These are phyloP conservation scores for Bambusicola thoracicus DNA, from an alignment of 2,113 vertebrate genomes.

Conservation along the genomic window DNA sequence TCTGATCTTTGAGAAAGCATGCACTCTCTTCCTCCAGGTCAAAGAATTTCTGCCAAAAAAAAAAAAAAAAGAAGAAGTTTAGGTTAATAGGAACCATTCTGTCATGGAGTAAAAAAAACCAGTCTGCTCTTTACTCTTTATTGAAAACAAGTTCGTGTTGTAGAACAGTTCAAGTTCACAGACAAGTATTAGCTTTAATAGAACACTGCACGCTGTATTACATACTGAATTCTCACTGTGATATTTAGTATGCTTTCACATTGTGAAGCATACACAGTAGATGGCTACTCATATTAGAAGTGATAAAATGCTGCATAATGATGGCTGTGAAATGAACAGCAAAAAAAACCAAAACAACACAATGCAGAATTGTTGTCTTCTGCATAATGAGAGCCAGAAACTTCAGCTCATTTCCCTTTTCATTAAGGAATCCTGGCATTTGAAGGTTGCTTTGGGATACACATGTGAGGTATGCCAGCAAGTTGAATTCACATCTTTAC, in stretches of 20 bases:
- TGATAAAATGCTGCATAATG: not conserved
- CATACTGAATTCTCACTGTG: not conserved
- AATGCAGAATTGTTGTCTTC: not conserved
- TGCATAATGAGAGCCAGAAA: not conserved
- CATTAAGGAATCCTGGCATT: not conserved
- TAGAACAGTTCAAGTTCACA: not conserved
- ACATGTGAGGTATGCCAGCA: not conserved
- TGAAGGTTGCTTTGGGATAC: not conserved
- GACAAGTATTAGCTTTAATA: not conserved
- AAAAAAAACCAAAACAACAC: not conserved
- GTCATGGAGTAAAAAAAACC: not conserved
- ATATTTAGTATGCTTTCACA: not conserved
- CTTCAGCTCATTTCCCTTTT: not conserved
- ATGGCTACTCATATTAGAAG: not conserved
- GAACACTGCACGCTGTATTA: not conserved
- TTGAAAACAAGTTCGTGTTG: not conserved
- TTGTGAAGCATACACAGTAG: not conserved
- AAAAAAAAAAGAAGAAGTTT: not conserved
- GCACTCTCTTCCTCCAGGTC: constrained; percentile 83
- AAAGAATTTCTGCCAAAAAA: constrained; percentile 89
- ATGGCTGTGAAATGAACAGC: constrained; percentile 8
- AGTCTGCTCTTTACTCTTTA: not conserved
- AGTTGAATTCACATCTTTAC: not conserved
- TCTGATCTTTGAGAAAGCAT: constrained; percentile 82
- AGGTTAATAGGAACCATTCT: constrained; percentile 2